Evolutionary conservation across 2,797 vertebrate genomes (phyloP), one percentile per base, ranked within the genome.

Genomic region (Acanthis flammea): DNA sequence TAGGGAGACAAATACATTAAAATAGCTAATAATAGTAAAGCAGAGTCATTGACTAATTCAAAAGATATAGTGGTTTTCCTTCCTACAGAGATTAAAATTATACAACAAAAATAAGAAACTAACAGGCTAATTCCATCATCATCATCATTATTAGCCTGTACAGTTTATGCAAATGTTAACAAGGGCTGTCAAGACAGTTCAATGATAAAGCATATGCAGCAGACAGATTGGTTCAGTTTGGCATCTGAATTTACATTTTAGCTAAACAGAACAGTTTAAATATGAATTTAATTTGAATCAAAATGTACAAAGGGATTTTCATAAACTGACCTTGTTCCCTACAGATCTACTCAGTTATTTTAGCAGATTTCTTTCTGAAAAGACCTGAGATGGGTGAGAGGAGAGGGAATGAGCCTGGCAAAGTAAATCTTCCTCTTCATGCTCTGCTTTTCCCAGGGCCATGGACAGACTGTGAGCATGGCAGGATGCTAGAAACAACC

Each of bases 11-110:
- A 88, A 90, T 41, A 60, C 47, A 95, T 61, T 78, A 73, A 91
- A 92, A 92, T 30, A 77, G 90, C 82, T 91, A 95, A 91, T 86
- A 94, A 94, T 94, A 96, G 88, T 44, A 90, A 91, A 88, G 45
- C 35, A 65, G 45, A 96, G 61, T 65, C 65, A 91, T 25, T 76
- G 91, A 93, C 87, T 76, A 91, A 92, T 92, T 81, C 71, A 80
- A 85, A 88, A 80, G 66, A 83, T 48, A 77, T 17, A 83, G 66
- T 53, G 67, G 48, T 58, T 91, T 72, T 85, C 72, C 78, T 79
- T 94, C 95, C 91, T 82, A 92, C 92, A 91, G 78, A 86, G 74
- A 94, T 96, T 88, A 84, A 86, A 96, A 94, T 75, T 79, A 57
- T 65, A 27, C 83, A 93, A 86, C 42, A 88, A 86, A 92, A 91